phyloP scores from a whole-genome alignment of 2,888 invertebrate genomes.

The Campoletis raptor region DNA sequence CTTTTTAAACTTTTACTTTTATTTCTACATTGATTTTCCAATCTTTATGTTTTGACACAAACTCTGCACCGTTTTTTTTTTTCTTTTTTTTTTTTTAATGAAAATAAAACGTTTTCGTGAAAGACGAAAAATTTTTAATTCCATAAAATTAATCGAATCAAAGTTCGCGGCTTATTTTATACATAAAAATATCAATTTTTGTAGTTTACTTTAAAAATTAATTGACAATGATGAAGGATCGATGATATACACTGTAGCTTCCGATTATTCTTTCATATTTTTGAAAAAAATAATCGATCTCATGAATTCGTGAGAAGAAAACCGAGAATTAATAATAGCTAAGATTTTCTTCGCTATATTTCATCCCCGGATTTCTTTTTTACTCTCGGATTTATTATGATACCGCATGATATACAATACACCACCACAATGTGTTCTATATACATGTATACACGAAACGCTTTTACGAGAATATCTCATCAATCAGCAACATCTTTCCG shows the following conservation, averaged over 20 bases:
- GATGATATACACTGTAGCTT: neutral
- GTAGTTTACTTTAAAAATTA: neutral
- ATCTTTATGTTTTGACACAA: neutral
- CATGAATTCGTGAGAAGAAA: constrained; percentile 9
- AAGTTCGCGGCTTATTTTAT: too few relatives aligned
- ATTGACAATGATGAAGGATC: neutral
- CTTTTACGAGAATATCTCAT: constrained; percentile 54
- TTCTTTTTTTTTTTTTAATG: neutral
- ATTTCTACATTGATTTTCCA: neutral
- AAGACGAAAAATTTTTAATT: too few relatives aligned
- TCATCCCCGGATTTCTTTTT: constrained; percentile 19
- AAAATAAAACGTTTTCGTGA: too few relatives aligned
- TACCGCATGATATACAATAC: constrained; percentile 24
- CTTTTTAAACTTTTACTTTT: neutral
- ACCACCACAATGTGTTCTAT: constrained; percentile 7
- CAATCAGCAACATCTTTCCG: constrained; percentile 57
- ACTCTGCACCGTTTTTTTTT: neutral
- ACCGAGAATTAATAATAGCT: constrained; percentile 22
- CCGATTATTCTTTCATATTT: neutral
- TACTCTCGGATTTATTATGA: constrained; percentile 15
- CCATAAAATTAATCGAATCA: too few relatives aligned
- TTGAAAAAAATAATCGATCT: neutral
- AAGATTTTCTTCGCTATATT: constrained; percentile 15
- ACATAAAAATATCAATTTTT: too few relatives aligned
- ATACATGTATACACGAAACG: constrained; percentile 3